Conservation (phyloP, 2,888 invertebrate genomes). For the Spatulosminthurus flaviceps region DNA sequence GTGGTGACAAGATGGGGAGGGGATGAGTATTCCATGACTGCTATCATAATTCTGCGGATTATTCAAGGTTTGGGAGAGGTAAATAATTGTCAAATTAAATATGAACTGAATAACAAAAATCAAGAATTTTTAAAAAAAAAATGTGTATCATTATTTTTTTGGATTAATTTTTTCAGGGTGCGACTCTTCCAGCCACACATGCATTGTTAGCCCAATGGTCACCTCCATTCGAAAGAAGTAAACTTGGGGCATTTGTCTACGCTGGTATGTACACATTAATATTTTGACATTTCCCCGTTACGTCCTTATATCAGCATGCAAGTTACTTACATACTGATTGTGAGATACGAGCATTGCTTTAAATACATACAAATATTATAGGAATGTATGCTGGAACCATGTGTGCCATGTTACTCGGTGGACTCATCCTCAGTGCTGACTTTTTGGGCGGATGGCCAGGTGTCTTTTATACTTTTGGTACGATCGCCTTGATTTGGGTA, state of each 20-base stretch:
- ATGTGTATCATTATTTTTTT: too few relatives aligned
- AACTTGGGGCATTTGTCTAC: slow-evolving; percentile 90
- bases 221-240: slow-evolving; percentile 88
- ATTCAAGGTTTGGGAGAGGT: slow-evolving; percentile 86
- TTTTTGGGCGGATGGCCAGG: slow-evolving; percentile 85
- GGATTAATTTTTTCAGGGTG: too few relatives aligned
- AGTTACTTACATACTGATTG: too few relatives aligned
- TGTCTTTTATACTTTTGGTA: slow-evolving; percentile 85
- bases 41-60: slow-evolving; percentile 78
- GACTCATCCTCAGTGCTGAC: slow-evolving; percentile 80
- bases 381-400: slow-evolving; percentile 94
- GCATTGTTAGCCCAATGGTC: slow-evolving; percentile 92
- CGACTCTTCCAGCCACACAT: slow-evolving; percentile 89
- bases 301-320: too few relatives aligned
- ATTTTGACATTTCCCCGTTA: too few relatives aligned
- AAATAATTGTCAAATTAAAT: too few relatives aligned
- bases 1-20: slow-evolving; percentile 76
- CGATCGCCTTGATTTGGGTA: slow-evolving; percentile 83
- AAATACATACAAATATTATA: too few relatives aligned
- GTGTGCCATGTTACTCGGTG: slow-evolving; percentile 82
- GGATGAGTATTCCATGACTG: slow-evolving; percentile 67
- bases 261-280: slow-evolving; percentile 72
- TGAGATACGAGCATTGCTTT: too few relatives aligned
- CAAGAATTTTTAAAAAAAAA: too few relatives aligned
- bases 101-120: too few relatives aligned